Percentiles rank a stretch among this genome's conserved stretches.
Conservation (phyloP, 2,888 invertebrate genomes). For the Phrixothrix hirtus region DNA sequence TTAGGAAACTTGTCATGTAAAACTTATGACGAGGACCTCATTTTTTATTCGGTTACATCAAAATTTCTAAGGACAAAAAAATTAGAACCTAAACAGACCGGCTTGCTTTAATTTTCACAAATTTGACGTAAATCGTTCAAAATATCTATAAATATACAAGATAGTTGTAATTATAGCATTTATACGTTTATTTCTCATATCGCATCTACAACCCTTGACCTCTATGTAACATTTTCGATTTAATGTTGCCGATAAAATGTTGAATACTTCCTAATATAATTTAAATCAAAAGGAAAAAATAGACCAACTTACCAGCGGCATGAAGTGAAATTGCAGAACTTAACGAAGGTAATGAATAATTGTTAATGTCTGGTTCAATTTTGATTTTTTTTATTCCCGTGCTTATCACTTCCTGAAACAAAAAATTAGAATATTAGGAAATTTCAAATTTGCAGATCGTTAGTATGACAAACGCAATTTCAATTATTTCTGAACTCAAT, state of each 20-base stretch:
- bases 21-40: too few relatives aligned
- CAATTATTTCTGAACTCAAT: too few relatives aligned
- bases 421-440: too few relatives aligned
- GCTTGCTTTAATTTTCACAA: not conserved
- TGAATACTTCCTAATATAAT: too few relatives aligned
- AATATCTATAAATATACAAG: not conserved
- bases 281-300: constrained; percentile 1
- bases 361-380: constrained; percentile 48
- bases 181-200: not conserved
- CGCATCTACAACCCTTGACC: not conserved
- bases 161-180: not conserved
- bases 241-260: not conserved
- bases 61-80: too few relatives aligned
- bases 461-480: too few relatives aligned
- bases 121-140: not conserved
- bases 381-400: constrained; percentile 51
- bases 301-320: constrained; percentile 11
- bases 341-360: constrained; percentile 47
- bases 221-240: too few relatives aligned
- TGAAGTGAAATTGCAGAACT: constrained; percentile 34
- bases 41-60: too few relatives aligned
- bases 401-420: constrained; percentile 47
- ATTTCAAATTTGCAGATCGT: too few relatives aligned
- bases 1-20: too few relatives aligned
- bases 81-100: not conserved